Base-by-base conservation (phyloP, 2,888 invertebrate species). In the Apeira syringaria region DNA sequence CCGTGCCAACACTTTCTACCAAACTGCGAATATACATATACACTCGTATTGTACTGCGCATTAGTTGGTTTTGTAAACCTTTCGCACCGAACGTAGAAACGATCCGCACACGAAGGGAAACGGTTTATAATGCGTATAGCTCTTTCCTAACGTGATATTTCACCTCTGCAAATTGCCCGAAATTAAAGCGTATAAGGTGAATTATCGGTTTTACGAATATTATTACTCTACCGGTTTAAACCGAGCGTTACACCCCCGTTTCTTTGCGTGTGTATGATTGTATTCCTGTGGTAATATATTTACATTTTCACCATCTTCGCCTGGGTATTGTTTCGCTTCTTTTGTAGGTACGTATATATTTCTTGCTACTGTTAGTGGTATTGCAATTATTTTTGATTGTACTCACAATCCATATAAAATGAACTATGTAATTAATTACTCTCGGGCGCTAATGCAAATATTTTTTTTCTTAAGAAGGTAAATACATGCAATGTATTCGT, bases 221-320 rank as follows among this genome's bases (percentile, higher is more conserved):
- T 78, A 77, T 76, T 76, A 66, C 67, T 71, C 58, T 68, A 67
- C 69, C 62, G 70, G 68, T 71, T 67, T 73, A 67, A 64, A 66
- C 67, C 69, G 68, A n/a, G n/a, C n/a, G n/a, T n/a, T n/a, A n/a
- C n/a, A 67, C 68, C 66, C 74, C 67, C 72, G 73, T 68, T 74
- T 72, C 75, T 84, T 47, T 76, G 88, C 88, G 87, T 89, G 87
- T 82, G 82, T 84, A 76, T 85, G 84, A 87, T 86, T 87, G 82
- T 76, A 73, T 76, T 77, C 72, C 80, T 68, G 73, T 74, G 35
- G 75, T 85, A 86, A 88, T 88, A 81, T 85, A 89, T 87, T 87
- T 81, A 81, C 76, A 84, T 87, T 87, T 85, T 84, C 83, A 82
- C 82, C 85, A 83, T 83, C 80, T 85, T 79, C 71, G 75, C 80